Conservation (phyloP, 2,888 invertebrate genomes). For the Lottia gigantea region DNA sequence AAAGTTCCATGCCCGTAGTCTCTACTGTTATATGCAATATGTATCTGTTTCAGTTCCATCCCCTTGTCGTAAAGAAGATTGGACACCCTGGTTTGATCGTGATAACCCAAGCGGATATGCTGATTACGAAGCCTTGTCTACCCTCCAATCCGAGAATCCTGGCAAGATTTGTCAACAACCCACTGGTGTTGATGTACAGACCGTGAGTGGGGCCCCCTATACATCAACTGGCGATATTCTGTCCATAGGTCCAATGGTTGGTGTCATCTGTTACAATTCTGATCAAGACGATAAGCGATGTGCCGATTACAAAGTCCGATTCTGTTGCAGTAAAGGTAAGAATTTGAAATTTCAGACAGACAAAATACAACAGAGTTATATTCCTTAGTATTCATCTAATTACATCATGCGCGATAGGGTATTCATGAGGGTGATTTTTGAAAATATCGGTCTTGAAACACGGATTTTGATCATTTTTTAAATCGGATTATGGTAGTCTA, state of each 20-base stretch:
- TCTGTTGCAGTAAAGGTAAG: neutral
- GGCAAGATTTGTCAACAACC: neutral
- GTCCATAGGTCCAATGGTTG: neutral
- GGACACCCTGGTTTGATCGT: constrained; percentile 3
- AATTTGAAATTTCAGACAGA: too few species aligned
- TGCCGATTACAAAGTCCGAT: neutral
- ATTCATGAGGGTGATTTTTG: too few species aligned
- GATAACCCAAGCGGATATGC: neutral
- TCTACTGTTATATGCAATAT: too few species aligned
- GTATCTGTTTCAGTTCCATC: neutral
- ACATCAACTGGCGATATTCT: neutral
- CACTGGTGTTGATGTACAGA: neutral
- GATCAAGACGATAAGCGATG: neutral
- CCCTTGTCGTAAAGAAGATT: neutral
- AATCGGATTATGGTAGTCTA: too few species aligned
- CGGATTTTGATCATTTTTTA: too few species aligned
- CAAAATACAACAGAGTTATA: too few species aligned
- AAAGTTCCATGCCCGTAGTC: too few species aligned
- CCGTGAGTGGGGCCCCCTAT: neutral
- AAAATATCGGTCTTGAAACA: too few species aligned
- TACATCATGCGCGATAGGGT: too few species aligned
- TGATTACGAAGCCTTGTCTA: constrained; percentile 1
- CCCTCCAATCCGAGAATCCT: neutral
- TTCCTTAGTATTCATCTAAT: too few species aligned
- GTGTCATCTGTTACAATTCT: neutral